A percentile compares a stretch with the other conserved stretches of the same genome.
Conservation (phyloP, 1,140 invertebrate species). For the Euura saliciscinereae region DNA sequence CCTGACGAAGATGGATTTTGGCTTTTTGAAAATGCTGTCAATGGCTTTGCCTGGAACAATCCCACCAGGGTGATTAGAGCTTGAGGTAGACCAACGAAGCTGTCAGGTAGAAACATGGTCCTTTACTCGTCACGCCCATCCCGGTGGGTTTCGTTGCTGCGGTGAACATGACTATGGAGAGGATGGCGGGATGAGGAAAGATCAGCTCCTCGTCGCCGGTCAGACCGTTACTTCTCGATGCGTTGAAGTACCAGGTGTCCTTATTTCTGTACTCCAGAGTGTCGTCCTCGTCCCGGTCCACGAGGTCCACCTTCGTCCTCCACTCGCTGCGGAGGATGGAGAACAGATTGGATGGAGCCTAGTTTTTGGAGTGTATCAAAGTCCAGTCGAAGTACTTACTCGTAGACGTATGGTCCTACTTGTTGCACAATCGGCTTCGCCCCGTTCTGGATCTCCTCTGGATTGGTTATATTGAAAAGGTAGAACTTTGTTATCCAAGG, state of each 20-base stretch:
- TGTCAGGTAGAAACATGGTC: no score
- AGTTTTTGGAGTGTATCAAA: no score
- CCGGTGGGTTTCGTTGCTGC: conserved; percentile 65
- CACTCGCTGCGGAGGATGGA: no score
- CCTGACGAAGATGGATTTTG: conserved; percentile 65
- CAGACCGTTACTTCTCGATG: conserved; percentile 64
- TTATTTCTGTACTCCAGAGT: conserved; percentile 71
- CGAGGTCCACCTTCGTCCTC: conserved; percentile 69
- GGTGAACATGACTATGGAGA: conserved; percentile 60
- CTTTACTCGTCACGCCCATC: conserved; percentile 63
- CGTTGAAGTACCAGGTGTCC: conserved; percentile 69
- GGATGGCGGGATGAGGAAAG: conserved; percentile 65
- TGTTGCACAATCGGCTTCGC: conserved; percentile 73
- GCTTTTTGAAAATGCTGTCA: conserved; percentile 67
- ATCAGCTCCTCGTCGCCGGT: conserved; percentile 74
- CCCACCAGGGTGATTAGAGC: no score
- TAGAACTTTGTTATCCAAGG: conserved; percentile 80
- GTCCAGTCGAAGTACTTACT: conserved; percentile 62
- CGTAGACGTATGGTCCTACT: conserved; percentile 77
- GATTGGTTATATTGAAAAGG: conserved; percentile 88
- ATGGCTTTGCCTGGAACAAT: conserved; percentile 51
- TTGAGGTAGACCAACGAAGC: no score
- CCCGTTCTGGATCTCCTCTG: conserved; percentile 73
- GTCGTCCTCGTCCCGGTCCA: conserved; percentile 72
- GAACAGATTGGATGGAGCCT: no score